Evolutionary conservation across 2,113 vertebrate species (phyloP).

Genomic region (Tragelaphus strepsiceros): DNA sequence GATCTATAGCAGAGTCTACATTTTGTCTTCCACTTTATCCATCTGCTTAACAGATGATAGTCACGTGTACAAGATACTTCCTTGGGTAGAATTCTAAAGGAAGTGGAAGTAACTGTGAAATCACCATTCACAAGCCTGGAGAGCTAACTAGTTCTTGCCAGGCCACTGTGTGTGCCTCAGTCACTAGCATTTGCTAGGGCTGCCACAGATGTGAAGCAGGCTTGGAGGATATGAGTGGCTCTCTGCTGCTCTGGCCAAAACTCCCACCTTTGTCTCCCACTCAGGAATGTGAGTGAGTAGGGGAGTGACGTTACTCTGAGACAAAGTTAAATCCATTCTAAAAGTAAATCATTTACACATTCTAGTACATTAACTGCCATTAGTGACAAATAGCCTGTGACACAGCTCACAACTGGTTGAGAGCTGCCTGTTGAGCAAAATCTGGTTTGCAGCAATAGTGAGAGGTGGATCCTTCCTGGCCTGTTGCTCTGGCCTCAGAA

Average conservation of each 20-base stretch:
- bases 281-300: neutral
- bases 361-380: neutral
- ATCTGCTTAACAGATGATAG: neutral
- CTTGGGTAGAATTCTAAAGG: neutral
- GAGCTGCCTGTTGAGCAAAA: neutral
- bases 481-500: neutral
- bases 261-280: neutral
- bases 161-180: neutral
- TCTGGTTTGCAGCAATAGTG: neutral
- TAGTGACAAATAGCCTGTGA: neutral
- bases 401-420: neutral
- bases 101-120: neutral
- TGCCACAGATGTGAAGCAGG: rapidly evolving
- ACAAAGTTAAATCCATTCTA: neutral
- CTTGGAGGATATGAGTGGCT: neutral
- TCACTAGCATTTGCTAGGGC: neutral
- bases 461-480: neutral
- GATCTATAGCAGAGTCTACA: neutral
- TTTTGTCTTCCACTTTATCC: neutral
- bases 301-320: neutral
- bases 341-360: neutral
- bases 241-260: neutral
- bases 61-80: neutral
- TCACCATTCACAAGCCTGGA: neutral
- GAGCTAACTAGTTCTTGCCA: neutral